phyloP scores from a whole-genome alignment of 1,140 invertebrate genomes.

The Drosophila malerkotliana region DNA sequence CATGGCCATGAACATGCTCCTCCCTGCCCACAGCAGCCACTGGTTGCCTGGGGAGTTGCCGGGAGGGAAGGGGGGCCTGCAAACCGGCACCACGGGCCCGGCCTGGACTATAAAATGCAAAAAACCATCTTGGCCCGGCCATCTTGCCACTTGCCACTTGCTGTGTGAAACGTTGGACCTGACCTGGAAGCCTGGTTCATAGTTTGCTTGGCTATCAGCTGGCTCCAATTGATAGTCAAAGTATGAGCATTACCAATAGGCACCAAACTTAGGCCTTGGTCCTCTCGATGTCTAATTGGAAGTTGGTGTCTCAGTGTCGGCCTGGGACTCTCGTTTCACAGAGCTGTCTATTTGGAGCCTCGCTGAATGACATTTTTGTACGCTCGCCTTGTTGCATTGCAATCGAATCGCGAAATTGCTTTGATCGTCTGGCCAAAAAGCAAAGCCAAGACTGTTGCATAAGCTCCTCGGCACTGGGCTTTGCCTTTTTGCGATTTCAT shows the following conservation, averaged over 20 bases:
- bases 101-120: slow-evolving; percentile 74
- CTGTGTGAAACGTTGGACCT: slow-evolving; percentile 51
- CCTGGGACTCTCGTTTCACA: slow-evolving; percentile 41
- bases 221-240: not conserved
- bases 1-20: slow-evolving; percentile 72
- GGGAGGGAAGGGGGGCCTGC: not conserved
- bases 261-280: too few relatives aligned
- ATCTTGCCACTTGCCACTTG: slow-evolving; percentile 36
- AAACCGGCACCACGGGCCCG: slow-evolving; percentile 1
- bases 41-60: slow-evolving; percentile 32
- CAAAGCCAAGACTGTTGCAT: slow-evolving; percentile 41
- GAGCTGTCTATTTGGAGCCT: slow-evolving; percentile 5
- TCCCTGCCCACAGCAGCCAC: not conserved
- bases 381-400: slow-evolving; percentile 68
- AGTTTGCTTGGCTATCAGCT: too few relatives aligned
- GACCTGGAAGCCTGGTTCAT: slow-evolving; percentile 7
- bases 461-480: slow-evolving; percentile 31
- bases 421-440: slow-evolving; percentile 50
- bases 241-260: too few relatives aligned
- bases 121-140: slow-evolving; percentile 30
- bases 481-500: slow-evolving; percentile 50
- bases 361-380: slow-evolving; percentile 60
- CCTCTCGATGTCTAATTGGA: not conserved
- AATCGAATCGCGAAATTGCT: slow-evolving; percentile 69
- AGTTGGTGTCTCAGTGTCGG: too few relatives aligned